Conservation (phyloP, 2,113 vertebrate genomes). For the Nannobrachium achirus region DNA sequence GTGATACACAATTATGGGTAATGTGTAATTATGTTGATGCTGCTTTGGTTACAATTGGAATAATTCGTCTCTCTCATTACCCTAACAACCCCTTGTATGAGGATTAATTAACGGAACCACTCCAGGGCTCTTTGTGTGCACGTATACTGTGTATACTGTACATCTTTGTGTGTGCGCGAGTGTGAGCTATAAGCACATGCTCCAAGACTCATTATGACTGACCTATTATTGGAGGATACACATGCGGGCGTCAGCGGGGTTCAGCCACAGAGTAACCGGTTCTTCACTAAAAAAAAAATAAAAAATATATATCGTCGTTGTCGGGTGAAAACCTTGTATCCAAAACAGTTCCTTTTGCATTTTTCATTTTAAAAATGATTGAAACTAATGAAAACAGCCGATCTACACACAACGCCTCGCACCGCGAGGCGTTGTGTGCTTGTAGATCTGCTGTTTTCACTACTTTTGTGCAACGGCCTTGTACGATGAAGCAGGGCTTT, state of each 20-base stretch:
- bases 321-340: too few species aligned
- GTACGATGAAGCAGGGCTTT: too few species aligned
- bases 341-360: too few species aligned
- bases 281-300: too few species aligned
- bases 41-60: neutral
- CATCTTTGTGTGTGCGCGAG: neutral
- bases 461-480: too few species aligned
- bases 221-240: slow-evolving; percentile 14
- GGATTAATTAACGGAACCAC: neutral
- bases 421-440: too few species aligned
- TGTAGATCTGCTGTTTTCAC: too few species aligned
- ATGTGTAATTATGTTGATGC: neutral
- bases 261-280: neutral
- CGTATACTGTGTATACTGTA: neutral
- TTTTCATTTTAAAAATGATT: too few species aligned
- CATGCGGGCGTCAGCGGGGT: slow-evolving; percentile 3
- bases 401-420: too few species aligned
- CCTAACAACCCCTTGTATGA: neutral
- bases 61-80: neutral
- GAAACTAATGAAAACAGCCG: too few species aligned
- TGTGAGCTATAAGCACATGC: neutral
- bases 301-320: too few species aligned
- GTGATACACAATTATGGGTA: neutral
- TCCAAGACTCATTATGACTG: slow-evolving; percentile 21
- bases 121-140: neutral